Base-by-base conservation (phyloP, 2,888 invertebrate species). In the Athalia rosae region DNA sequence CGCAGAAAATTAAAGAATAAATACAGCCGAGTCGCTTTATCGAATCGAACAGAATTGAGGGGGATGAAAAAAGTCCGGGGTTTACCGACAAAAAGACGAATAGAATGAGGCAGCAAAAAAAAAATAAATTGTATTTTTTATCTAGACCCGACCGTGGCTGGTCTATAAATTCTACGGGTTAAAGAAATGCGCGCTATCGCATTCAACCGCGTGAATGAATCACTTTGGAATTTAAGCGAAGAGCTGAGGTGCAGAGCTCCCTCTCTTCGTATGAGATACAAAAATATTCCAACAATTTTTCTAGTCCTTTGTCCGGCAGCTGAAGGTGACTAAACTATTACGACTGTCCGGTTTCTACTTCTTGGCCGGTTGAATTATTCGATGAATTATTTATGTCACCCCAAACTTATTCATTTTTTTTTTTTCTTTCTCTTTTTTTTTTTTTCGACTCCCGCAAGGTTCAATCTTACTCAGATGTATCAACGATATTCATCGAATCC, bases 161-260 rank as follows among this genome's bases (percentile, higher is more conserved):
- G 50, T 7, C 50, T 53, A 67, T 67, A 67, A 67, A 50, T 67
- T 67, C 50, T 67, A 67, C 50, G 15, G 41, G 28, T 2, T 28
- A 67, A 67, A 67, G 67, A 50, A 28, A 53, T 67, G 41, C 67
- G 63, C n/a, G 15, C 50, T 50, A 28, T 28, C 67, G 41, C 67
- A 53, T 45, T 43, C n/a, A 7, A 13, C 9, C 56, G 56, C n/a
- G 50, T 69, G 71, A 71, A 71, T 71, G 71, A 71, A 71, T 71
- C 71, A 71, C 71, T 71, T 45, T 71, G 71, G 71, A 71, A 71
- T 71, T 71, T 71, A 58, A 71, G 71, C 45, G 9, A 58, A 28
- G 71, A 28, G 28, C 28, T 28, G 28, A 28, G 28, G 28, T 28
- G 28, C n/a, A n/a, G n/a, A 28, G 28, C 28, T 28, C 71, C 56